Conservation (phyloP, 2,888 invertebrate genomes). For the Orthosia incerta region DNA sequence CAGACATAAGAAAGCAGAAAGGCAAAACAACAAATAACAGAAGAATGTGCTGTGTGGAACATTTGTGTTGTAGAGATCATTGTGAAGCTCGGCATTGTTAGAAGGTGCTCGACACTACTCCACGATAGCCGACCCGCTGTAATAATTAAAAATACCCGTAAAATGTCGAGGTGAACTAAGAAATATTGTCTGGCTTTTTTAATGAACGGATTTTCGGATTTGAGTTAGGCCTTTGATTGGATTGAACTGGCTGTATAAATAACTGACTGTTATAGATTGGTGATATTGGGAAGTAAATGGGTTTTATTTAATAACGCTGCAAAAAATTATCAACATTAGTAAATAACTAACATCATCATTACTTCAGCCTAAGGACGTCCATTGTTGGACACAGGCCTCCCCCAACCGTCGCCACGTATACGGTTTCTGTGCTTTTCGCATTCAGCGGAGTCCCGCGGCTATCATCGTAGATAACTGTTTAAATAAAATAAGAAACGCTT, state of each 20-base stretch:
- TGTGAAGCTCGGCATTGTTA: slow-evolving; percentile 67
- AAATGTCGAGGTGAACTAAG: slow-evolving; percentile 57
- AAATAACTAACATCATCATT: background rate
- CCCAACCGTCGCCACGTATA: background rate
- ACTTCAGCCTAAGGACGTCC: background rate
- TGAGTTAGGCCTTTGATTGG: slow-evolving; percentile 21
- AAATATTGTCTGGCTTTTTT: slow-evolving; percentile 39
- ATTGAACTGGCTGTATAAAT: background rate
- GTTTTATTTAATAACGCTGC: too few species aligned
- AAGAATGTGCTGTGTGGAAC: slow-evolving; percentile 51
- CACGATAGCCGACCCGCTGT: slow-evolving; percentile 57
- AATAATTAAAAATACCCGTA: slow-evolving; percentile 71
- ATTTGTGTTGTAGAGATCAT: slow-evolving; percentile 68
- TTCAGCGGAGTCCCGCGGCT: background rate
- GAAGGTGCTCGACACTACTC: slow-evolving; percentile 66
- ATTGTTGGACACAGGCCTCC: background rate
- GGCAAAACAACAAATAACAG: slow-evolving; percentile 50
- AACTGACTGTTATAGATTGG: too few species aligned
- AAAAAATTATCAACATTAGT: too few species aligned
- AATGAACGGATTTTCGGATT: slow-evolving; percentile 21
- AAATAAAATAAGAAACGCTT: too few species aligned
- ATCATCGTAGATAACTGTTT: background rate
- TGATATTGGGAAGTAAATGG: too few species aligned
- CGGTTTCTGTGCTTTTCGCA: background rate
- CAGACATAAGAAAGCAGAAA: slow-evolving; percentile 49